These are phyloP conservation scores for Diachasmimorpha longicaudata DNA, from an alignment of 1,140 invertebrate genomes.

Conservation along the genomic window DNA sequence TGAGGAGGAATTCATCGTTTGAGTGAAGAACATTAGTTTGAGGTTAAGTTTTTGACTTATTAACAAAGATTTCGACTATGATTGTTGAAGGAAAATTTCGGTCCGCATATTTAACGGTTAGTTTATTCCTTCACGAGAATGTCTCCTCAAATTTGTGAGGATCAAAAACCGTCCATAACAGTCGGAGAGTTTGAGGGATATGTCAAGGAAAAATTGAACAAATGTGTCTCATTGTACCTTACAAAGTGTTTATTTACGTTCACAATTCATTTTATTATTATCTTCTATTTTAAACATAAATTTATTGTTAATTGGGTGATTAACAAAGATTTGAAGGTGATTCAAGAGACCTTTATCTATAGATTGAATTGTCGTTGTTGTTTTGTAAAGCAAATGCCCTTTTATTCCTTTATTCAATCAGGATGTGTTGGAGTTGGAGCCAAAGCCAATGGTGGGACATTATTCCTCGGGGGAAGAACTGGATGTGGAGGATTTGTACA, in stretches of 20 bases:
- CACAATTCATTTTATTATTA: slow-evolving; percentile 7
- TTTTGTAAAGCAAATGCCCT: neutral
- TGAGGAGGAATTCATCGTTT: neutral
- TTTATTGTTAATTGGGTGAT: neutral
- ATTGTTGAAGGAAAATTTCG: neutral
- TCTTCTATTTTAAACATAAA: neutral
- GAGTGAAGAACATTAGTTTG: neutral
- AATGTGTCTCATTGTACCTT: slow-evolving; percentile 72
- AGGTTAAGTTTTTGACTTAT: slow-evolving; percentile 13
- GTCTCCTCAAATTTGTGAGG: neutral
- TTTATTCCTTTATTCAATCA: slow-evolving; percentile 41
- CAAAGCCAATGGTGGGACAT: slow-evolving; percentile 64
- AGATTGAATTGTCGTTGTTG: slow-evolving; percentile 19
- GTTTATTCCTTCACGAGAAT: neutral
- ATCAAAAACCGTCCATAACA: neutral
- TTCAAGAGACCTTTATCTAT: neutral
- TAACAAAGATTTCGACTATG: no score
- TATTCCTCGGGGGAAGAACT: slow-evolving; percentile 73
- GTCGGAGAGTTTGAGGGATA: neutral
- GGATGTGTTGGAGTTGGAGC: slow-evolving; percentile 69
- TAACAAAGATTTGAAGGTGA: no score
- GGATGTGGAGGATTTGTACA: slow-evolving; percentile 91
- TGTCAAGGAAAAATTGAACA: slow-evolving; percentile 67
- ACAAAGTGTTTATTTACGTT: slow-evolving; percentile 66
- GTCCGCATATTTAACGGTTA: neutral